Evolutionary conservation across 2,113 vertebrate species (phyloP).

Genomic region (Hippoglossus stenolepis): DNA sequence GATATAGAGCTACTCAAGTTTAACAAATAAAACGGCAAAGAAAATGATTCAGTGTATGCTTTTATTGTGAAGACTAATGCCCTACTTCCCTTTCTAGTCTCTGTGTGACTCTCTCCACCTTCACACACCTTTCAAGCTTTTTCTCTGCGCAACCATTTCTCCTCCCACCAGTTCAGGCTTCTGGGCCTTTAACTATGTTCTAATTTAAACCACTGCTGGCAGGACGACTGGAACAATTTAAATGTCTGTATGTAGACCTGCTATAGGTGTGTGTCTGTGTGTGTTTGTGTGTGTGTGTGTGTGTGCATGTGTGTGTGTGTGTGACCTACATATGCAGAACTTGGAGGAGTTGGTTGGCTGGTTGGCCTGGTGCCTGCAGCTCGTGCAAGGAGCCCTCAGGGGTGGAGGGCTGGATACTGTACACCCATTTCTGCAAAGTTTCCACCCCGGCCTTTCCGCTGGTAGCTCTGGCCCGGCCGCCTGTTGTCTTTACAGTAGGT

Average conservation of each 20-base stretch:
- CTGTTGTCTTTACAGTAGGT: slow-evolving; percentile 65
- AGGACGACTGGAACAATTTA: slow-evolving; percentile 52
- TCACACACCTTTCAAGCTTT: slow-evolving; percentile 63
- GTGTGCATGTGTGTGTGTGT: slow-evolving; percentile 21
- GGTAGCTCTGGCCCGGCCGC: slow-evolving; percentile 52
- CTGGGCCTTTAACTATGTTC: slow-evolving; percentile 61
- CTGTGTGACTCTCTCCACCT: slow-evolving; percentile 38
- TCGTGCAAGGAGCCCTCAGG: slow-evolving; percentile 51
- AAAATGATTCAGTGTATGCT: slow-evolving; percentile 20
- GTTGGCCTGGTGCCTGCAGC: slow-evolving; percentile 48
- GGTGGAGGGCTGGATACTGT: slow-evolving; percentile 62
- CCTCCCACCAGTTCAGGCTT: slow-evolving; percentile 66
- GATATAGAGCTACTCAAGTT: too few species aligned
- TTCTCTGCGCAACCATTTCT: slow-evolving; percentile 69
- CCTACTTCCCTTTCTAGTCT: slow-evolving; percentile 25
- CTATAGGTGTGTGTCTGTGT: slow-evolving; percentile 34
- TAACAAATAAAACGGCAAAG: background rate
- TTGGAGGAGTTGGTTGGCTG: slow-evolving; percentile 49
- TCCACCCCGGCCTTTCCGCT: slow-evolving; percentile 62
- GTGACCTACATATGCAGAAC: slow-evolving; percentile 60
- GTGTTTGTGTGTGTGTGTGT: slow-evolving; percentile 29
- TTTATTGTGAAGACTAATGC: slow-evolving; percentile 65
- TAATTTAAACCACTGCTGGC: slow-evolving; percentile 68
- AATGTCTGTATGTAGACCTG: slow-evolving; percentile 34
- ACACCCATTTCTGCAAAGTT: slow-evolving; percentile 69